Base-by-base conservation (phyloP, 1,140 invertebrate species). In the Diabrotica undecimpunctata region DNA sequence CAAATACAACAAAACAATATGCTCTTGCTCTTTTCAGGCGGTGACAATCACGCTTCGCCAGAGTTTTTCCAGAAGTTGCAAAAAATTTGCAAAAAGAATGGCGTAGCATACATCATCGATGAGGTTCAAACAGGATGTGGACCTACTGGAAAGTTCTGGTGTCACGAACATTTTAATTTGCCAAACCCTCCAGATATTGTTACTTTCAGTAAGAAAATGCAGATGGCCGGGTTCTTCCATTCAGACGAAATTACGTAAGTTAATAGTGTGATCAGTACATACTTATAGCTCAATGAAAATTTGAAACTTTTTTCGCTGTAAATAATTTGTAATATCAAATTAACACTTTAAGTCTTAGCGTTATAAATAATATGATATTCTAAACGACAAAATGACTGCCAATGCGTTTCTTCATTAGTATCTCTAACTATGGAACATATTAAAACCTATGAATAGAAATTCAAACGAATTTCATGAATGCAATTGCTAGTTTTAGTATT, bases 91-190 rank as follows among this genome's bases (percentile, higher is more conserved):
- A 90, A 93, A 78, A 87, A 90, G 46, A 57, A 72, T 61, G 87
- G 86, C 7, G 83, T 86, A 7, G 90, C 89, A 7, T 82, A 96
- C 5, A 82, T 98, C 36, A 88, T 97, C n/a, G 96, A 98, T 80
- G 96, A 99, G 80, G 96, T 99, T 4, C 97, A 99, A 84, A 99
- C 97, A 5, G 97, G 97, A 5, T 91, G 96, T 64, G 97, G 96
- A 5, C 88, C 94, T 6, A 97, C 95, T 0, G 97, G 97, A 12
- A 97, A 95, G 80, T 93, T 98, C 84, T 99, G 97, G 97, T 95
- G 93, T 66, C 93, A 99, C 78, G 96, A 99, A 80, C 88, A 97
- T 74, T 99, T 98, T 77, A 82, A 94, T 71, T 80, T 99, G 54
- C 85, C 88, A 1, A 79, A 84, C 25, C 86, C 96, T 3, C 96